phyloP scores from a whole-genome alignment of 2,888 invertebrate genomes.

The Clistopyga incitator region DNA sequence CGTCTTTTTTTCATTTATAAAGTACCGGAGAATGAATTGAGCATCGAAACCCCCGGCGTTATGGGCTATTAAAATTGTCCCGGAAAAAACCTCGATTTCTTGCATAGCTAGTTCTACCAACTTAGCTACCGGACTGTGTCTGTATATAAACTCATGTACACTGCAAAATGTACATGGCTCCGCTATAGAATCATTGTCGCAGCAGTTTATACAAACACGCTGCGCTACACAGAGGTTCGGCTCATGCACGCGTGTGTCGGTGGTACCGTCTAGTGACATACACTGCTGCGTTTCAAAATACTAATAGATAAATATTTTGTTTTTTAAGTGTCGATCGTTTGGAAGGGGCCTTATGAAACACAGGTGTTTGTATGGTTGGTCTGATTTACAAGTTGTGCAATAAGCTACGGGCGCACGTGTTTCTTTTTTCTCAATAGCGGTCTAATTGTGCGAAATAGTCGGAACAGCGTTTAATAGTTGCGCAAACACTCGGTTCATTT shows the following conservation, averaged over 20 bases:
- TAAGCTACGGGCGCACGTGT: too few species aligned
- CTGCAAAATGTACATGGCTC: constrained; percentile 28
- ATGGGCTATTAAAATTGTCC: too few species aligned
- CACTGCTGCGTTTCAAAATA: not conserved
- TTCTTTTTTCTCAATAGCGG: too few species aligned
- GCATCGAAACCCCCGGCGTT: too few species aligned
- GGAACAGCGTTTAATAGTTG: too few species aligned
- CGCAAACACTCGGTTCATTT: too few species aligned
- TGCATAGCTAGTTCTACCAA: not conserved
- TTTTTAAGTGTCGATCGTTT: not conserved
- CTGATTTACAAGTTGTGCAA: too few species aligned
- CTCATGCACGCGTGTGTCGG: not conserved
- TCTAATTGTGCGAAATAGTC: too few species aligned
- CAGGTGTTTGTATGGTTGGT: not conserved
- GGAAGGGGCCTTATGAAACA: not conserved
- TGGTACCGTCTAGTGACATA: not conserved
- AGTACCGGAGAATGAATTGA: constrained; percentile 29
- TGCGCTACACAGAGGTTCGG: constrained; percentile 39
- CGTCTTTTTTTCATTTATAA: constrained; percentile 30
- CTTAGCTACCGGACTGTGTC: constrained; percentile 28
- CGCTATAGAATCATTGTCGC: too few species aligned
- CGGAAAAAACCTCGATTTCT: too few species aligned
- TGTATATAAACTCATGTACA: constrained; percentile 12
- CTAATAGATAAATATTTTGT: not conserved
- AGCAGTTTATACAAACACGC: constrained; percentile 20